A percentile compares a stretch with the other conserved stretches of the same genome.
Evolutionary conservation across 2,888 invertebrate species (phyloP).

Genomic region (Erannis defoliaria): DNA sequence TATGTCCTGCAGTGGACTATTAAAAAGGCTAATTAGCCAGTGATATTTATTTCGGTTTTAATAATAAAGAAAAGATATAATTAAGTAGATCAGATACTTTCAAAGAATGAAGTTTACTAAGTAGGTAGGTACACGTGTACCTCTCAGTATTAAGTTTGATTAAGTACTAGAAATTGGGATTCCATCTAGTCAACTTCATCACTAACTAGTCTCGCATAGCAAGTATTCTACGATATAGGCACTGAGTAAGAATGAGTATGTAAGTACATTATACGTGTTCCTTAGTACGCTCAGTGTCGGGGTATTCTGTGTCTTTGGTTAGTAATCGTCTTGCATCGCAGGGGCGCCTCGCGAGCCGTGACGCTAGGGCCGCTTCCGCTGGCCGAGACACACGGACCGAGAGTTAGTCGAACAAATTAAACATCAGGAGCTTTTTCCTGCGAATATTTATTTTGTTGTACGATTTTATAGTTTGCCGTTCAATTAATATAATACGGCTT

Average conservation of each 20-base stretch:
- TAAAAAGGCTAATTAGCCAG: no score
- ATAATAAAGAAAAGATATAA: no score
- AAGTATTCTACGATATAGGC: background rate
- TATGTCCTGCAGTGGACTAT: no score
- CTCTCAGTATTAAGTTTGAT: background rate
- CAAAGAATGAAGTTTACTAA: no score
- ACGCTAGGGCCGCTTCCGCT: slow-evolving; percentile 68
- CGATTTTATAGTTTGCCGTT: no score
- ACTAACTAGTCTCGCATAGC: background rate
- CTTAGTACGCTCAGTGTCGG: background rate
- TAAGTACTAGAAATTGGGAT: background rate
- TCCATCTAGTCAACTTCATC: background rate
- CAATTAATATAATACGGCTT: no score
- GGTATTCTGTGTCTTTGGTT: slow-evolving; percentile 31
- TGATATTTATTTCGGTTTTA: no score
- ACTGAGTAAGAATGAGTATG: background rate
- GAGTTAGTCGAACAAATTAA: background rate
- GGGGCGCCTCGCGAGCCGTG: slow-evolving; percentile 80
- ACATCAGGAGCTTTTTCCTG: background rate
- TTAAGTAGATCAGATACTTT: no score
- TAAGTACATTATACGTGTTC: background rate
- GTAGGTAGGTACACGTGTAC: no score
- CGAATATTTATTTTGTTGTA: background rate
- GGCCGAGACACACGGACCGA: slow-evolving; percentile 54
- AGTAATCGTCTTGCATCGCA: slow-evolving; percentile 60